Evolutionary conservation across 2,888 invertebrate species (phyloP), one percentile per base, ranked within the genome.

Genomic region (Platypus cylindrus): DNA sequence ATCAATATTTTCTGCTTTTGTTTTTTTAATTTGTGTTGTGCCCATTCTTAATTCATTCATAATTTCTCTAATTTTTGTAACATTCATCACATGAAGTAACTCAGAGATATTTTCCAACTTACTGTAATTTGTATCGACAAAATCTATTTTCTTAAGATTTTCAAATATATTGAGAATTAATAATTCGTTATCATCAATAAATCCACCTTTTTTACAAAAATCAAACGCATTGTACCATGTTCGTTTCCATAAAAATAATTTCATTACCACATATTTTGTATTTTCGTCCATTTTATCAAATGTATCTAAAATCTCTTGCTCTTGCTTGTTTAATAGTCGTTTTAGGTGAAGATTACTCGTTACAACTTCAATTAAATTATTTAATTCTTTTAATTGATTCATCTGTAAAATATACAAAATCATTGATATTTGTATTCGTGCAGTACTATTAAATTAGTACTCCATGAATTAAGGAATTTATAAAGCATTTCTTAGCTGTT

Each of bases 181-280:
- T 12, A 35, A 23, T n/a, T 45, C 34, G 16, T 39, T 40, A 27
- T 54, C 32, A 5, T 29, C 27, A 3, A 47, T 30, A 3, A 32
- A 20, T n/a, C 36, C 18, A 4, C 33, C 41, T 26, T 36, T 41
- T 3, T 40, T 30, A 14, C 45, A 45, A 34, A 49, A 51, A 13
- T 43, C 42, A 11, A 44, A 43, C 14, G 51, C 40, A 34, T 49
- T 52, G 32, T 52, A 48, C 50, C 51, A 52, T 3, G 31, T 42
- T 13, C 35, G 46, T 29, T 43, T 24, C 40, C 47, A 47, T 7
- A 39, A 34, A 16, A 44, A 50, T 23, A 54, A 36, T 40, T 54
- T 52, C 33, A 50, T 34, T 15, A 49, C 39, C 23, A 44, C 37
- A 33, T 44, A 53, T 27, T 51, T 47, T 26, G 47, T 44, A 14